Base-by-base conservation (phyloP, 2,797 vertebrate genomes). In the Chloroceryle inda region DNA sequence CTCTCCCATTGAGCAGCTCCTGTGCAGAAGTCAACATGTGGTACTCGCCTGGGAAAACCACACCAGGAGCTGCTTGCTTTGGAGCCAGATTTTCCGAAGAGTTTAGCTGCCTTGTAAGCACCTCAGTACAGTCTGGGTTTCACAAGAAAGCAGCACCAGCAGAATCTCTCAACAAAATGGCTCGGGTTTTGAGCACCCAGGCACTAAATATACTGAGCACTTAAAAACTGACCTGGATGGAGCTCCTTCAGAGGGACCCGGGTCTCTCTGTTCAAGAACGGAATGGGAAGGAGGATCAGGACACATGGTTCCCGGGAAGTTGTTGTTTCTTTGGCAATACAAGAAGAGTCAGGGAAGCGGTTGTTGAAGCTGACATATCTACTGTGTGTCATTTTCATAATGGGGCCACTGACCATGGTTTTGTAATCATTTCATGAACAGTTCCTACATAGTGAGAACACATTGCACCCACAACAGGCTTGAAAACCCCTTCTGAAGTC, bases 1-100 rank as follows among this genome's bases (percentile, higher is more conserved):
- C 21, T 66, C 59, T 94, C 38, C 71, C n/a, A 49, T 4, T 35
- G 52, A 88, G 73, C 49, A 87, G 93, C 31, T 94, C 67, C 67
- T 68, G 40, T 1, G 1, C 33, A 38, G 77, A 56, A 50, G 35
- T 55, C 63, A 50, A 62, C 2, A 1, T 3, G 11, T 2, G 3
- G 63, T 45, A 22, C 21, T 78, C 2, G 7, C 38, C 68, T 67
- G 31, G 35, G 77, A 79, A 77, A 78, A 47, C 29, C 35, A 38
- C 0, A 0, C 63, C 59, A 69, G 63, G 63, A 92, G 50, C 50
- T 69, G 42, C 58, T 64, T 24, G 20, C 8, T 89, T 69, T 27
- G 15, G 29, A 91, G 84, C 8, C 81, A 91, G 19, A 24, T 24
- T 67, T 83, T 62, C 59, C 52, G 47, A 76, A 42, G 77, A 16